Evolutionary conservation across 2,113 vertebrate species (phyloP), one percentile per base, ranked within the genome.

Genomic region (Cervus canadensis): DNA sequence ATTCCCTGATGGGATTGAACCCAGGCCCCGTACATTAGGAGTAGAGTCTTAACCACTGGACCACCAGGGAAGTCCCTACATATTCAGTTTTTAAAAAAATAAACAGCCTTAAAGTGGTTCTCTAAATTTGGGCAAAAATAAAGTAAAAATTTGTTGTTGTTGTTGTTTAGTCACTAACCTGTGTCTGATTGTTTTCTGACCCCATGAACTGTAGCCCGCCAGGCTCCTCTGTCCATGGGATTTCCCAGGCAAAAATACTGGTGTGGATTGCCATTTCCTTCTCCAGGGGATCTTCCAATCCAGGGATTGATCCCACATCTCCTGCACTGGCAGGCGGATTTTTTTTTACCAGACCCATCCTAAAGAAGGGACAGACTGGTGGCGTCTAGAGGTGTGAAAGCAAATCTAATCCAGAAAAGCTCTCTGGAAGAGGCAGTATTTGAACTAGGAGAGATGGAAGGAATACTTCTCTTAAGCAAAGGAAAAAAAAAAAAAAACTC

Each of bases 71-170:
- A 76, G 40, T 76, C 6, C 40, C 21, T 76, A 76, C 71, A 82
- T 23, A 71, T 89, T 92, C 33, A 1, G 86, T 45, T 89, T 71
- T 54, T 76, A 0, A 6, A 48, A 11, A 76, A 79, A 50, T n/a
- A 36, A 71, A 83, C 28, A 60, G 50, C 33, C 57, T 79, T 86
- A 45, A 60, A 78, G 45, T 94, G 17, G 14, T 48, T 87, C 71
- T 89, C 62, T 95, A 45, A 84, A 84, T 92, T 26, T 71, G 48
- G 13, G 26, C 23, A 94, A 92, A 93, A 82, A 59, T 45, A 81
- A 89, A 95, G 36, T 57, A 82, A 87, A 91, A 76, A 43, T 43
- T 43, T 43, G 40, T 76, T 76, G 23, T 40, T 71, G 67, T 26
- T 76, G 23, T 76, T 5, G 6, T 76, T 76, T 26, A 43, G 23